Evolutionary conservation across 1,140 invertebrate species (phyloP).

Genomic region (Chrysoperla carnea): DNA sequence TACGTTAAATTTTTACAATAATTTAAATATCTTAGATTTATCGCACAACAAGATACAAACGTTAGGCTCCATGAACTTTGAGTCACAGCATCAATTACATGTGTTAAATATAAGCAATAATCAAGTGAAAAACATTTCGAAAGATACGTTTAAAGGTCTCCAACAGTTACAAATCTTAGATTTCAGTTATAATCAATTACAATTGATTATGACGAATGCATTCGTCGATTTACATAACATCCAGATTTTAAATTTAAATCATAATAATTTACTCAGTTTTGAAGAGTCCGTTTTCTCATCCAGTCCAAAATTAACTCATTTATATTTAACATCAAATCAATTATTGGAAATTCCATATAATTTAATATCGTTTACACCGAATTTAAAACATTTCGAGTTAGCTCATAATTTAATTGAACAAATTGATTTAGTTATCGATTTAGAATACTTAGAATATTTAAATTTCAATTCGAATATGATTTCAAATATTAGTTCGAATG

Average conservation of each 20-base stretch:
- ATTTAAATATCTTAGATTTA: conserved; percentile 59
- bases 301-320: conserved; percentile 42
- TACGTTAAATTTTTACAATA: conserved; percentile 60
- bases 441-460: conserved; percentile 43
- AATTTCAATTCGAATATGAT: conserved; percentile 56
- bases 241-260: conserved; percentile 52
- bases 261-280: conserved; percentile 54
- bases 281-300: conserved; percentile 50
- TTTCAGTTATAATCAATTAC: conserved; percentile 59
- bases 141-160: conserved; percentile 58
- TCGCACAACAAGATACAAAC: conserved; percentile 61
- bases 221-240: conserved; percentile 53
- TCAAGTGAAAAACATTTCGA: conserved; percentile 43
- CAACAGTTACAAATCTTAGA: conserved; percentile 45
- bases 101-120: conserved; percentile 62
- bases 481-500: conserved; percentile 39
- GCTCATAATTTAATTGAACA: conserved; percentile 53
- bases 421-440: conserved; percentile 43
- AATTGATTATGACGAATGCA: conserved; percentile 43
- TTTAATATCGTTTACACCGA: conserved; percentile 42
- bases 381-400: conserved; percentile 46
- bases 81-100: conserved; percentile 47
- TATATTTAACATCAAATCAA: conserved; percentile 58
- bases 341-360: conserved; percentile 51
- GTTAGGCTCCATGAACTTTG: conserved; percentile 61